Conservation (phyloP, 2,797 vertebrate genomes). For the Anomalospiza imberbis region DNA sequence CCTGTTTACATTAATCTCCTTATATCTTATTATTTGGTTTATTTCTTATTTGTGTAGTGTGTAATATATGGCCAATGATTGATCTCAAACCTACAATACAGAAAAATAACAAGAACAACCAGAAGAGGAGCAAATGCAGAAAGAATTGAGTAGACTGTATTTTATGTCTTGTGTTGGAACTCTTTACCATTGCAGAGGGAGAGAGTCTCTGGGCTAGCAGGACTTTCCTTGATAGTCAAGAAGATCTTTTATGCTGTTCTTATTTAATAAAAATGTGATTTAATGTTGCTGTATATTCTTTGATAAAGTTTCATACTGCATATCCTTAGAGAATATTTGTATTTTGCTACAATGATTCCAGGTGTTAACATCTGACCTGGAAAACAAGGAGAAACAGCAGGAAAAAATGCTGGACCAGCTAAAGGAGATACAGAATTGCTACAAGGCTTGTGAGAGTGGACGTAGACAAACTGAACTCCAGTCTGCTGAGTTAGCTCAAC, state of each 20-base stretch:
- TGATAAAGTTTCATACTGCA: not conserved
- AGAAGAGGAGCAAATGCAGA: not conserved
- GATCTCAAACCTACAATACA: not conserved
- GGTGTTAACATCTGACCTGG: constrained; percentile 83
- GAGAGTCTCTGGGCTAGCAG: not conserved
- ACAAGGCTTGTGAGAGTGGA: constrained; percentile 71
- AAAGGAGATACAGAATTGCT: constrained; percentile 82
- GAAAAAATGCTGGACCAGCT: constrained; percentile 85
- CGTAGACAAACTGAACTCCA: constrained; percentile 68
- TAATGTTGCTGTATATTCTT: not conserved
- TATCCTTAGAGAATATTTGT: not conserved
- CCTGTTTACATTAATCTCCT: not conserved
- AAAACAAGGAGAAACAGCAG: constrained; percentile 84
- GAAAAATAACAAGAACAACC: not conserved
- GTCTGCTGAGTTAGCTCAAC: constrained; percentile 74
- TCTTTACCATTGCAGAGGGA: not conserved
- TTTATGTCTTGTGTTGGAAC: not conserved
- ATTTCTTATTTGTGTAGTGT: not conserved
- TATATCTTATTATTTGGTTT: not conserved
- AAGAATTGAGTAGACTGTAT: not conserved
- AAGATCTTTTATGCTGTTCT: not conserved
- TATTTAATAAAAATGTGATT: not conserved
- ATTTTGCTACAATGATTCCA: constrained; percentile 55
- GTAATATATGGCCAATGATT: not conserved
- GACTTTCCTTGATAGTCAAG: not conserved